Evolutionary conservation across 2,113 vertebrate genomes (phyloP).

Genomic region (Mastomys coucha): DNA sequence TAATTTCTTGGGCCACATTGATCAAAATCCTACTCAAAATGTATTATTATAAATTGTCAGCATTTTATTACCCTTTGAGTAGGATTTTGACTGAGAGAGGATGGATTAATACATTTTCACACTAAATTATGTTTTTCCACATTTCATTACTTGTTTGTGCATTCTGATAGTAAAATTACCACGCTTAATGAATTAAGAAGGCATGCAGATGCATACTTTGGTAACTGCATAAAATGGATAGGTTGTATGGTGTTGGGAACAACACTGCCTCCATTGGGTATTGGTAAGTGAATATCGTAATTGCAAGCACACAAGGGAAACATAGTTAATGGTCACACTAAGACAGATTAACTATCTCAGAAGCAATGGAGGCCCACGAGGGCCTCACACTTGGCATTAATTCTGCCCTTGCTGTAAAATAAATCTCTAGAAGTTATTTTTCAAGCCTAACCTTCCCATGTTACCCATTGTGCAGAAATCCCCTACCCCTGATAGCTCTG

Average conservation of each 20-base stretch:
- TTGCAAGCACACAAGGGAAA: background rate
- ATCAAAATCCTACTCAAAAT: background rate
- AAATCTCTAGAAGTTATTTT: background rate
- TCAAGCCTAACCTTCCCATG: background rate
- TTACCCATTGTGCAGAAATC: too few species aligned
- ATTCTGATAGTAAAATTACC: background rate
- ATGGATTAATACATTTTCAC: background rate
- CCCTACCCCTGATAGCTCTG: background rate
- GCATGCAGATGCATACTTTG: background rate
- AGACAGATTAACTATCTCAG: rapidly evolving
- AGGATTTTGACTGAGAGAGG: background rate
- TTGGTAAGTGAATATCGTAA: background rate
- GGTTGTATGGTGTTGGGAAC: background rate
- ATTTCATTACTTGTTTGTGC: background rate
- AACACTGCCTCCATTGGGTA: background rate
- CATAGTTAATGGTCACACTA: rapidly evolving
- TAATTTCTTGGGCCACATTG: background rate
- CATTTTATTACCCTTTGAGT: background rate
- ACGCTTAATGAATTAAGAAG: background rate
- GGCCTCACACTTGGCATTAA: rapidly evolving
- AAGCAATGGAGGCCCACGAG: rapidly evolving
- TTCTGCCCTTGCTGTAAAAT: background rate
- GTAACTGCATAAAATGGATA: conserved; percentile 15
- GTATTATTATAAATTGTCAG: background rate
- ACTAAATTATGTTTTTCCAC: background rate